Percentiles rank a stretch among this genome's conserved stretches.
Conservation (phyloP, 2,888 invertebrate species). For the Neoaliturus tenellus region DNA sequence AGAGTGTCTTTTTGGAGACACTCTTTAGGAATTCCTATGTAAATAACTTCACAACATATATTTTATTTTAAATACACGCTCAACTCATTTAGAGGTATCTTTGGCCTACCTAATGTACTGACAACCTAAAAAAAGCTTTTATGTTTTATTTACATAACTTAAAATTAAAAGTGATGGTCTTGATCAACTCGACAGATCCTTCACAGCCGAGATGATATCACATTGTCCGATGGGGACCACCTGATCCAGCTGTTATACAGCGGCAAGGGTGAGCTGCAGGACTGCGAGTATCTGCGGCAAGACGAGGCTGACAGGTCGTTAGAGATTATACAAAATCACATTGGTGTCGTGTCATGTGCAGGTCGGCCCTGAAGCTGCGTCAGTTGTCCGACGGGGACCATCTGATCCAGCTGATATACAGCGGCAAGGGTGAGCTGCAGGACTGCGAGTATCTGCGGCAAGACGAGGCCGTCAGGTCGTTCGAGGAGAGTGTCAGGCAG, state of each 20-base stretch:
- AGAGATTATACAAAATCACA: constrained; percentile 70
- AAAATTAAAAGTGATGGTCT: too few species aligned
- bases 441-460: constrained; percentile 82
- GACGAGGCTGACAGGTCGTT: constrained; percentile 76
- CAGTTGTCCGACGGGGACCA: constrained; percentile 82
- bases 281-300: constrained; percentile 81
- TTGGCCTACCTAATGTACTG: too few species aligned
- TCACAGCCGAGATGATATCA: too few species aligned
- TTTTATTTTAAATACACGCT: too few species aligned
- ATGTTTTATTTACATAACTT: too few species aligned
- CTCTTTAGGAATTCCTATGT: too few species aligned
- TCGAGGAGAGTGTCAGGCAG: constrained; percentile 77
- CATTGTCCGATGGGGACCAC: constrained; percentile 80
- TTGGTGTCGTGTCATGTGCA: constrained; percentile 66
- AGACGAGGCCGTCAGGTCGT: constrained; percentile 75
- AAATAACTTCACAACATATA: too few species aligned
- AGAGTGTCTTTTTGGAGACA: too few species aligned
- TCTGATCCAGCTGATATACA: constrained; percentile 82
- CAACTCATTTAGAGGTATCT: too few species aligned
- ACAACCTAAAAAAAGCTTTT: too few species aligned
- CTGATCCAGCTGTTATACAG: constrained; percentile 83
- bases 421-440: constrained; percentile 76
- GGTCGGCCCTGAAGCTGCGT: constrained; percentile 78
- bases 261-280: constrained; percentile 77
- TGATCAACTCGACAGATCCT: too few species aligned